Evolutionary conservation across 1,140 invertebrate species (phyloP).

Genomic region (Vanessa tameamea): DNA sequence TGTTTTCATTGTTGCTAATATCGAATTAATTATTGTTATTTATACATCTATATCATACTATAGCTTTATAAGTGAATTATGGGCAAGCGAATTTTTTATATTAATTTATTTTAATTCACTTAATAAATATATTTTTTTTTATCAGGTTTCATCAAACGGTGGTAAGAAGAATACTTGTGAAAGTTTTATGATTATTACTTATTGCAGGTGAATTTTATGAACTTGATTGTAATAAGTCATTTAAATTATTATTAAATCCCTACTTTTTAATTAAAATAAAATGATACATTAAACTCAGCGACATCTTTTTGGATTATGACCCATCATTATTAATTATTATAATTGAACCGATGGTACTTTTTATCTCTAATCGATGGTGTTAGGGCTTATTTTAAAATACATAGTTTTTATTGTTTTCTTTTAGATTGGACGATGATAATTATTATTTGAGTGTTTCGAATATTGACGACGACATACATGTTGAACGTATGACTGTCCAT

Average conservation of each 20-base stretch:
- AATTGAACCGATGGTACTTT: too few species aligned
- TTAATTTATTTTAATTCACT: neutral
- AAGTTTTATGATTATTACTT: constrained; percentile 22
- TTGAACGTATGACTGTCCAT: constrained; percentile 19
- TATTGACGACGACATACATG: constrained; percentile 5
- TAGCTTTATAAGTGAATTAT: too few species aligned
- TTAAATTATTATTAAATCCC: too few species aligned
- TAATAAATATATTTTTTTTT: constrained; percentile 12
- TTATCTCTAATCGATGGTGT: too few species aligned
- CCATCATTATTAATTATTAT: too few species aligned
- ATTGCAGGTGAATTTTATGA: constrained; percentile 23
- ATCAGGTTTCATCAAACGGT: constrained; percentile 29
- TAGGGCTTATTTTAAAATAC: neutral
- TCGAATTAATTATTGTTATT: neutral
- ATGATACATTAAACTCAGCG: too few species aligned
- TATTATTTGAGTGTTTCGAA: constrained; percentile 35
- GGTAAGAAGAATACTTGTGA: neutral
- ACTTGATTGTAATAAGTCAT: too few species aligned
- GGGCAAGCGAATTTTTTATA: too few species aligned
- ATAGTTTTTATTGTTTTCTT: neutral
- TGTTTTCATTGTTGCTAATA: constrained; percentile 6
- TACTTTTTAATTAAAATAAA: too few species aligned
- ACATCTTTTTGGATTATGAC: too few species aligned
- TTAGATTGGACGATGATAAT: constrained; percentile 32
- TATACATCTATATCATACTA: too few species aligned